A percentile compares a stretch with the other conserved stretches of the same genome.
phyloP scores from a whole-genome alignment of 2,888 invertebrate genomes.

The Acleris emargana region DNA sequence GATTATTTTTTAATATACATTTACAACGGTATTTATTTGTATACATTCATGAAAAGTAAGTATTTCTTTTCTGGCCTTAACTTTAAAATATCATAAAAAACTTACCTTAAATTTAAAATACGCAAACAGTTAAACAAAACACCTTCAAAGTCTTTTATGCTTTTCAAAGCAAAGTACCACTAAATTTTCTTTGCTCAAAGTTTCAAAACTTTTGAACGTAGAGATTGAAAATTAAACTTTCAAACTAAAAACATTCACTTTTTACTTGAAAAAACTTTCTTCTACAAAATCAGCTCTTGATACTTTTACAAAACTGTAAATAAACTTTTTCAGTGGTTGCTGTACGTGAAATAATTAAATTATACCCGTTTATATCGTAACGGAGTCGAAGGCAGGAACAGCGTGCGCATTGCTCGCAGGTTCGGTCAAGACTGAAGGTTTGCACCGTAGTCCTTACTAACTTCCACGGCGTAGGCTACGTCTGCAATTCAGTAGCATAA shows the following conservation, averaged over 20 bases:
- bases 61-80: no score
- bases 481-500: no score
- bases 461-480: slow-evolving; percentile 39
- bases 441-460: slow-evolving; percentile 39
- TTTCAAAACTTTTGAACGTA: slow-evolving; percentile 6
- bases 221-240: neutral
- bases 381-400: slow-evolving; percentile 38
- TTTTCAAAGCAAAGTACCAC: neutral
- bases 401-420: slow-evolving; percentile 53
- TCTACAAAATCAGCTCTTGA: neutral
- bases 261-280: neutral
- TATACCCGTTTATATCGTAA: slow-evolving; percentile 42
- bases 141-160: neutral
- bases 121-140: neutral
- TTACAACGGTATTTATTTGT: no score
- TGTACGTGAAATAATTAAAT: neutral
- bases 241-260: slow-evolving; percentile 14
- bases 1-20: no score
- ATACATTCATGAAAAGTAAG: no score
- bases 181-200: neutral
- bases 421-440: slow-evolving; percentile 52
- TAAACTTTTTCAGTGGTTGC: neutral
- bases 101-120: slow-evolving; percentile 16
- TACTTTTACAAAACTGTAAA: neutral
- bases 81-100: neutral